Base-by-base conservation (phyloP, 2,888 invertebrate genomes). In the Dicycla oo region DNA sequence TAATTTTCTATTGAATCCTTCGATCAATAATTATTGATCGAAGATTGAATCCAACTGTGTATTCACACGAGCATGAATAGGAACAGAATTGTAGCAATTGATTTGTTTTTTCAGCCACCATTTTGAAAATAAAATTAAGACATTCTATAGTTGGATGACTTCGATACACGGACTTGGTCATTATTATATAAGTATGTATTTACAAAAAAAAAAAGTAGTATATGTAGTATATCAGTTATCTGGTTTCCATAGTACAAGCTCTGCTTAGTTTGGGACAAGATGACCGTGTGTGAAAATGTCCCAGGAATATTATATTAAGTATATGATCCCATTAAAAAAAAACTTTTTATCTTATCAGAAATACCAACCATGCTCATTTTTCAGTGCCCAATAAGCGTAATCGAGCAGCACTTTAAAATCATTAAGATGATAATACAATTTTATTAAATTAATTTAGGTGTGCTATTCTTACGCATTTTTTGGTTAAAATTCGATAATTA, bases 1-100 rank as follows among this genome's bases (percentile, higher is more conserved):
- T 70, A 40, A 81, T 81, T 61, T 77, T 82, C 71, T 78, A 69
- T 78, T 65, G 53, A 82, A 82, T 70, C 23, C 40, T n/a, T n/a
- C n/a, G n/a, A n/a, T n/a, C n/a, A n/a, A n/a, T n/a, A n/a, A n/a
- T n/a, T n/a, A n/a, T n/a, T n/a, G n/a, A n/a, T n/a, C n/a, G n/a
- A n/a, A n/a, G n/a, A 69, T 78, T 65, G 53, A 82, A 82, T 70
- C 23, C 40, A 26, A 15, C 30, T 53, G 34, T 62, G 30, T 54
- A 63, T 81, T 68, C 62, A 60, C 63, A 45, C 45, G 38, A 68
- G 53, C 43, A 58, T 68, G 30, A 75, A 38, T 68, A 34, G 45
- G 40, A 70, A 40, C 20, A n/a, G 8, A n/a, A 34, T 65, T 73
- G 40, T 60, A 40, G 34, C n/a, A 49, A 49, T 61, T 54, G 47